phyloP scores from a whole-genome alignment of 2,113 vertebrate species.

The Anarrhichthys ocellatus region DNA sequence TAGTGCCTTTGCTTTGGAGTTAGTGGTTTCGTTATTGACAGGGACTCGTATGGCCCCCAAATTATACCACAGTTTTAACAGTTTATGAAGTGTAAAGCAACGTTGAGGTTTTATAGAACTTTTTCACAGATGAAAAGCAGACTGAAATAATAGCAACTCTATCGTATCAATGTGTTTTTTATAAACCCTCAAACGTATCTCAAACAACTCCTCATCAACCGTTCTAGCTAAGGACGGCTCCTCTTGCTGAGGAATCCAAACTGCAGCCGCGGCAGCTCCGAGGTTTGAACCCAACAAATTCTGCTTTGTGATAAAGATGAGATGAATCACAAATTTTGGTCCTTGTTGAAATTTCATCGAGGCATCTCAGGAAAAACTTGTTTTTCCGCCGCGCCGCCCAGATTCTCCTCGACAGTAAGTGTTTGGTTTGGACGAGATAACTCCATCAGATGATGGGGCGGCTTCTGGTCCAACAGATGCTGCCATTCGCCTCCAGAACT shows the following conservation, averaged over 20 bases:
- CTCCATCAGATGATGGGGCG: conserved; percentile 63
- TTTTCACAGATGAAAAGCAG: conserved; percentile 15
- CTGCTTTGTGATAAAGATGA: conserved; percentile 20
- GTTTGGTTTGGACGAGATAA: conserved; percentile 53
- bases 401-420: conserved; percentile 44
- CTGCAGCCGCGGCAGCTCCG: background rate
- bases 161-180: conserved; percentile 1
- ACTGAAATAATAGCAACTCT: conserved; percentile 6
- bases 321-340: conserved; percentile 34
- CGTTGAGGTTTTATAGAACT: background rate
- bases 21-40: background rate
- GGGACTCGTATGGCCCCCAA: background rate
- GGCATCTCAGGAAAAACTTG: conserved; percentile 24
- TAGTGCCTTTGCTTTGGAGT: background rate
- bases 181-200: background rate
- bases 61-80: background rate
- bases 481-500: conserved; percentile 63
- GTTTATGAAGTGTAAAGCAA: conserved; percentile 7
- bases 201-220: background rate
- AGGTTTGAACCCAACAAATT: conserved; percentile 21
- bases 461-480: conserved; percentile 72
- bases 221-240: background rate
- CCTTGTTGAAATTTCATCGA: conserved; percentile 45
- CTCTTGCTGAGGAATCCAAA: conserved; percentile 3
- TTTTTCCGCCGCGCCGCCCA: background rate